Conservation (phyloP, 1,140 invertebrate genomes). For the Pomphorhynchus laevis region DNA sequence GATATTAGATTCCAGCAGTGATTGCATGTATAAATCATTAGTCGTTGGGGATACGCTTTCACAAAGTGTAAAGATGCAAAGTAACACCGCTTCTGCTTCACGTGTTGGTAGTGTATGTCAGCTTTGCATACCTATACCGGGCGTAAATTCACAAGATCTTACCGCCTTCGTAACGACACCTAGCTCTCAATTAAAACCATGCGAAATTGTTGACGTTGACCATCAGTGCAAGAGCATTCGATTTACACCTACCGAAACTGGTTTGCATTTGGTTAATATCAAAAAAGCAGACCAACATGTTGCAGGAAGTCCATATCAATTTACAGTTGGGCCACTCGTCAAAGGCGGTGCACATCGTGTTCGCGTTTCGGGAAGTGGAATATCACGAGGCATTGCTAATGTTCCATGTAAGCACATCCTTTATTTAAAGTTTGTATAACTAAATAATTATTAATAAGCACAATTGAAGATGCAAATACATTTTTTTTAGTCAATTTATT, state of each 20-base stretch:
- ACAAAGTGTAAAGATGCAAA: slow-evolving; percentile 25
- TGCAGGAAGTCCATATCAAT: slow-evolving; percentile 27
- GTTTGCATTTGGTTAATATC: slow-evolving; percentile 72
- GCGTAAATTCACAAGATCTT: slow-evolving; percentile 41
- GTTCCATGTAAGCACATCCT: slow-evolving; percentile 31
- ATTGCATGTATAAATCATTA: no score
- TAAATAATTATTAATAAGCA: no score
- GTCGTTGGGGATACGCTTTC: slow-evolving; percentile 16
- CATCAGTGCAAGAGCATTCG: slow-evolving; percentile 76
- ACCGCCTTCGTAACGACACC: slow-evolving; percentile 59
- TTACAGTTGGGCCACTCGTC: slow-evolving; percentile 8
- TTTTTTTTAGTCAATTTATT: no score
- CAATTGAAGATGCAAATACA: no score
- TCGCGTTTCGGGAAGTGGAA: slow-evolving; percentile 53
- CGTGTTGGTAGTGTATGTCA: slow-evolving; percentile 78
- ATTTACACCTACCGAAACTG: slow-evolving; percentile 82
- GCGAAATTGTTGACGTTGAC: slow-evolving; percentile 33
- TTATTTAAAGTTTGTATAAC: no score
- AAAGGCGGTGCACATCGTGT: slow-evolving; percentile 32
- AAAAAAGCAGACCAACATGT: slow-evolving; percentile 85
- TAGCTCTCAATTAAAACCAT: slow-evolving; percentile 30
- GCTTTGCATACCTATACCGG: slow-evolving; percentile 71
- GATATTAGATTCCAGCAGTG: slow-evolving; percentile 21
- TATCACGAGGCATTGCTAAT: slow-evolving; percentile 45
- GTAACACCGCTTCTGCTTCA: slow-evolving; percentile 56